A percentile compares a stretch with the other conserved stretches of the same genome.
phyloP scores from a whole-genome alignment of 2,113 vertebrate species.

The Terrapene triunguis region DNA sequence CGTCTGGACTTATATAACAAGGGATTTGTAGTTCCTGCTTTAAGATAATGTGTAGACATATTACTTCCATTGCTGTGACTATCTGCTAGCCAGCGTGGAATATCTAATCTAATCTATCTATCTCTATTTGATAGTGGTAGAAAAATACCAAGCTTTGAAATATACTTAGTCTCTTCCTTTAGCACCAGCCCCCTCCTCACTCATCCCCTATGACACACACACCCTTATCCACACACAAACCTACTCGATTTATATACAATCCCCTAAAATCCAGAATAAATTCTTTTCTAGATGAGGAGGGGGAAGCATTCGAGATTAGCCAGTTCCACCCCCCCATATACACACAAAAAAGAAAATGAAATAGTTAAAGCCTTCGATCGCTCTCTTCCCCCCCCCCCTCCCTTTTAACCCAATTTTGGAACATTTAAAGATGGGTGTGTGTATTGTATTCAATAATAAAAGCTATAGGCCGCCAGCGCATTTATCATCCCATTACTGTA shows the following conservation, averaged over 20 bases:
- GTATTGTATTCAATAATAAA: conserved; percentile 88
- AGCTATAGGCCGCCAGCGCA: conserved; percentile 91
- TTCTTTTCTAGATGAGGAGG: conserved; percentile 40
- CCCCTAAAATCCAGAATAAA: conserved; percentile 47
- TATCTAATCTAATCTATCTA: conserved; percentile 52
- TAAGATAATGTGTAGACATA: conserved; percentile 5
- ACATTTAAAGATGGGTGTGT: conserved; percentile 78
- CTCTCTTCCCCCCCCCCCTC: not conserved
- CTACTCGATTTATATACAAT: conserved; percentile 49
- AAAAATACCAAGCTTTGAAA: conserved; percentile 60
- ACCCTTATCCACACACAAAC: conserved; percentile 22
- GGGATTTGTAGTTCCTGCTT: not conserved
- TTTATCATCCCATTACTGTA: conserved; percentile 99
- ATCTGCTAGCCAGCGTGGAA: conserved; percentile 15
- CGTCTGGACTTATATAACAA: not conserved
- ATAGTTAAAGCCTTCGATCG: conserved; percentile 74
- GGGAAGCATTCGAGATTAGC: conserved; percentile 41
- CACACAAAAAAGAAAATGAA: conserved; percentile 64
- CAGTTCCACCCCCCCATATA: not conserved
- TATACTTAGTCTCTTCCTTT: conserved; percentile 52
- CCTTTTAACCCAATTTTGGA: conserved; percentile 81
- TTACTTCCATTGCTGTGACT: conserved; percentile 44
- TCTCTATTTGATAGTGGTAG: not conserved
- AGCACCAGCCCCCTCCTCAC: conserved; percentile 61
- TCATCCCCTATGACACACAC: conserved; percentile 3